Percentiles rank a stretch among this genome's conserved stretches.
Evolutionary conservation across 1,140 invertebrate genomes (phyloP).

Genomic region (Pollicipes pollicipes): DNA sequence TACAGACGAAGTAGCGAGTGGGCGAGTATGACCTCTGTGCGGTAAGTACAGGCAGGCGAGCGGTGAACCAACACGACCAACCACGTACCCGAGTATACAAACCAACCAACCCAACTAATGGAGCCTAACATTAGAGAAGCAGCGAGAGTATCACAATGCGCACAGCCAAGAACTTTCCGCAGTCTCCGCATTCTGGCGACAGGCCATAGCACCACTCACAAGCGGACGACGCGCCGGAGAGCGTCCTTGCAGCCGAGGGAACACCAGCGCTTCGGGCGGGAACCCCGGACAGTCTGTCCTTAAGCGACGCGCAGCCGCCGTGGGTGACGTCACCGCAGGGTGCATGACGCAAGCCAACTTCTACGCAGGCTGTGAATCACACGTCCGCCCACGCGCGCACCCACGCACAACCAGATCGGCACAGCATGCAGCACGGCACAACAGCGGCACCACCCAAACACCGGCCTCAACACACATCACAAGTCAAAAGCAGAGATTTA

Average conservation of each 20-base stretch:
- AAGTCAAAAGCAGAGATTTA: no score
- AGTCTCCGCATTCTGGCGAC: no score
- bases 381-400: neutral
- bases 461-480: no score
- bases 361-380: neutral
- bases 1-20: neutral
- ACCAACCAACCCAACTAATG: neutral
- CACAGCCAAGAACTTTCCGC: neutral
- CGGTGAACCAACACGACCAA: neutral
- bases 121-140: neutral
- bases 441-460: no score
- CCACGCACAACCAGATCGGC: no score
- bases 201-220: neutral
- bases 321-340: neutral
- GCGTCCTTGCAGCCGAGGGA: neutral
- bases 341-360: neutral
- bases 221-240: neutral
- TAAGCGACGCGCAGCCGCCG: neutral
- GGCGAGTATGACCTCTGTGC: neutral
- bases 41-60: neutral
- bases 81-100: neutral
- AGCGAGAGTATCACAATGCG: neutral
- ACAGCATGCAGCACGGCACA: no score
- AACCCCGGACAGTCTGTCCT: neutral
- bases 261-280: neutral